Base-by-base conservation (phyloP, 1,140 invertebrate species). In the Drosophila subobscura region DNA sequence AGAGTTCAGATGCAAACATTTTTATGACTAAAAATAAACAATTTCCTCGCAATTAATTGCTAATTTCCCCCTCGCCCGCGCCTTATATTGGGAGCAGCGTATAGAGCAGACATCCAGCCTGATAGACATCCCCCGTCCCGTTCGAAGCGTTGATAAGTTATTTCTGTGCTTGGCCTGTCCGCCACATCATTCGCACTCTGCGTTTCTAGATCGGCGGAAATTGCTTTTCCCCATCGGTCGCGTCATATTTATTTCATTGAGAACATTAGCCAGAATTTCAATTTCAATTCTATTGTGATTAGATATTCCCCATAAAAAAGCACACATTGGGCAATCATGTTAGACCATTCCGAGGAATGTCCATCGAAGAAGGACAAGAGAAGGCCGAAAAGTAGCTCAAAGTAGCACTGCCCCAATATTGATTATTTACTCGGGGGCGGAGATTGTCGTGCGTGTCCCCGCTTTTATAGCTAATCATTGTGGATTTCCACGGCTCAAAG, bases 1-100 rank as follows among this genome's bases (percentile, higher is more conserved):
- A 61, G 45, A 65, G 67, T 70, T 85, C 50, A 77, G 64, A 67
- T 80, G 81, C 76, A 79, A 85, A 77, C 63, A 86, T 71, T 85
- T 75, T 77, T 70, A 85, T 77, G 73, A 77, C 68, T 80, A 74
- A 85, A 86, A 86, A 86, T 85, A 85, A 86, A 86, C 80, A 86
- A 71, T 56, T 70, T 27, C 23, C 44, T 40, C 41, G 57, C 42
- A 70, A 50, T 50, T 56, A 64, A 46, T 61, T 27, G 56, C 49
- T 67, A 79, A 58, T 79, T 57, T 63, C 29, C 45, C 25, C 53
- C 14, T 3, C 25, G 12, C 5, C 29, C 37, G 60, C 66, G 75
- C 75, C 66, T 51, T 55, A 27, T 6, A 5, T 27, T 45, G 40
- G 57, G 46, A 44, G 60, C 44, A 50, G 73, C 72, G 40, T 37